A percentile compares a stretch with the other conserved stretches of the same genome.
These are phyloP conservation scores for Brachirus orientalis DNA, from an alignment of 2,113 vertebrate genomes.

Conservation along the genomic window DNA sequence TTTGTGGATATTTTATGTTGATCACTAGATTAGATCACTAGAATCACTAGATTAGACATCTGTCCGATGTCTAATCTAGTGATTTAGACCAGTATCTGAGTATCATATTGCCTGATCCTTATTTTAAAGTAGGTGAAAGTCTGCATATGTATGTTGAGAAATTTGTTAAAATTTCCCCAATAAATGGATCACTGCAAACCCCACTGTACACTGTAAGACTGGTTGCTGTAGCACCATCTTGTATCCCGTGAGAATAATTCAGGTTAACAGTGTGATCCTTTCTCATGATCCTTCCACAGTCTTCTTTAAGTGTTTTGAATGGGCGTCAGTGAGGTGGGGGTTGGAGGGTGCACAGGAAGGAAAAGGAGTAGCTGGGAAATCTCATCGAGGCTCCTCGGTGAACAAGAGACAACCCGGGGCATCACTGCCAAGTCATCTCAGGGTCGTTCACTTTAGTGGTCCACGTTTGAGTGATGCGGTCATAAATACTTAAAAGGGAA, in stretches of 20 bases:
- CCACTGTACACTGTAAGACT: not conserved
- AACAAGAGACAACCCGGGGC: constrained; percentile 65
- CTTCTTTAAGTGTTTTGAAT: constrained; percentile 49
- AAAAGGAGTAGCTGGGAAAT: constrained; percentile 78
- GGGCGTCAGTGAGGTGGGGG: constrained; percentile 52
- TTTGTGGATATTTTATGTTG: too few relatives aligned
- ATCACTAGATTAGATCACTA: too few relatives aligned
- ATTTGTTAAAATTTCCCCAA: too few relatives aligned
- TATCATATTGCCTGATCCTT: too few relatives aligned
- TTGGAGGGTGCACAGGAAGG: constrained; percentile 70
- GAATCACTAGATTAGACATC: too few relatives aligned
- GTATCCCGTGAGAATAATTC: constrained; percentile 6
- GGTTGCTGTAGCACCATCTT: not conserved
- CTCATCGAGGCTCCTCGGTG: constrained; percentile 59
- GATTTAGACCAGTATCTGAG: too few relatives aligned
- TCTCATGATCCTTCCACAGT: constrained; percentile 48
- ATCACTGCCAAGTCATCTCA: constrained; percentile 61
- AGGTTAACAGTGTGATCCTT: constrained; percentile 9
- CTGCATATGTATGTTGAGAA: too few relatives aligned
- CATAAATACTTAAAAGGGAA: constrained; percentile 6
- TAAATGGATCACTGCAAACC: not conserved
- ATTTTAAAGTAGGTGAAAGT: too few relatives aligned
- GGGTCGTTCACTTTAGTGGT: constrained; percentile 49
- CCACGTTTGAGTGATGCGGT: constrained; percentile 16
- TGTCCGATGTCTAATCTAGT: too few relatives aligned